phyloP scores from a whole-genome alignment of 2,888 invertebrate genomes.

The Dryadula phaetusa region DNA sequence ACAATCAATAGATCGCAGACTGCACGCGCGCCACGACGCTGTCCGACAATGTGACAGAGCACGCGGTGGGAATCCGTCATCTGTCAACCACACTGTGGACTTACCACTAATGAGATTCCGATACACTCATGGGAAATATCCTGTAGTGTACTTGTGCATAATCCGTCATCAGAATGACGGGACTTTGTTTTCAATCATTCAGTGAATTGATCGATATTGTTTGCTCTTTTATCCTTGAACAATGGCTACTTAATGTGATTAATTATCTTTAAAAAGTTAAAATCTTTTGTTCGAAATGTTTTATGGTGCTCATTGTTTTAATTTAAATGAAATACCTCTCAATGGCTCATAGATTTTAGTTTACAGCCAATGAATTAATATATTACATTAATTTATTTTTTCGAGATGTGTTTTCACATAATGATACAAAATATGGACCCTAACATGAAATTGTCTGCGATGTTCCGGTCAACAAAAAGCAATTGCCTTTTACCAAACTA shows the following conservation, averaged over 20 bases:
- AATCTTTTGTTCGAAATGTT: constrained; percentile 13
- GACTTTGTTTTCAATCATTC: constrained; percentile 60
- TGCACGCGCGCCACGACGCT: constrained; percentile 20
- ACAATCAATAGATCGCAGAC: constrained; percentile 36
- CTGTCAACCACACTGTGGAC: constrained; percentile 68
- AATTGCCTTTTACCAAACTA: constrained; percentile 45
- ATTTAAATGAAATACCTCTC: not conserved
- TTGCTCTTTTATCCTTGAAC: constrained; percentile 30
- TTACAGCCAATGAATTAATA: not conserved
- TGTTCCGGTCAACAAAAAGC: constrained; percentile 40
- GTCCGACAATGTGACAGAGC: constrained; percentile 38
- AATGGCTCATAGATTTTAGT: not conserved
- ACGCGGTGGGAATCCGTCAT: constrained; percentile 61
- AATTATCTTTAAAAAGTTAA: constrained; percentile 17
- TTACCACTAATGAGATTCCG: constrained; percentile 74
- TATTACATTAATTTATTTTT: not conserved
- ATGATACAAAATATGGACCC: constrained; percentile 16
- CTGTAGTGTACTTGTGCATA: constrained; percentile 64
- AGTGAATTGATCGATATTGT: constrained; percentile 38
- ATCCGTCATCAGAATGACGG: constrained; percentile 55
- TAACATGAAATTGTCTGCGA: constrained; percentile 23
- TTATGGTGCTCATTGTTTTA: constrained; percentile 9
- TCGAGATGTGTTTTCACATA: not conserved
- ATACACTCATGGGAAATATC: constrained; percentile 78
- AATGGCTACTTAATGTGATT: constrained; percentile 13